Percentiles rank a stretch among this genome's conserved stretches.
Evolutionary conservation across 2,797 vertebrate species (phyloP).

Genomic region (Spinus olivaceus): DNA sequence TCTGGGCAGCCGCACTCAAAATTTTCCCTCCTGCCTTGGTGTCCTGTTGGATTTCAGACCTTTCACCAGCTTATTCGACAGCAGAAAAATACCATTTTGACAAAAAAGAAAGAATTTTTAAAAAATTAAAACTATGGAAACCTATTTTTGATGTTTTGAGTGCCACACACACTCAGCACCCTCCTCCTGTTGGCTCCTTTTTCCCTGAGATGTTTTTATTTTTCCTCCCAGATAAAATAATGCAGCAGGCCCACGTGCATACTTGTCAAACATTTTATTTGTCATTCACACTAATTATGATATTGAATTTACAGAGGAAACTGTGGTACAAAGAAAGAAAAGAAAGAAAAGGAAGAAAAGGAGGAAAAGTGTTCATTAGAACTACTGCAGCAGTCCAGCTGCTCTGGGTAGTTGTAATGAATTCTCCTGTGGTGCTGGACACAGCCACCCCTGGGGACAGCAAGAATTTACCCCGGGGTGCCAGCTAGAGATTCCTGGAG

Average conservation of each 20-base stretch:
- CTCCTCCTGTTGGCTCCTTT: neutral
- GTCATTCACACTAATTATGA: conserved; percentile 68
- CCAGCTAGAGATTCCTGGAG: conserved; percentile 9
- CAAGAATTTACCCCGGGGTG: neutral
- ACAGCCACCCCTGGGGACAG: neutral
- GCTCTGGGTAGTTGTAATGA: conserved; percentile 45
- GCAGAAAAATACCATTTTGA: neutral
- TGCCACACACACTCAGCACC: accelerated
- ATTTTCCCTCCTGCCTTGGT: neutral
- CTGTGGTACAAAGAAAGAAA: conserved; percentile 68
- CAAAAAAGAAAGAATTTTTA: neutral
- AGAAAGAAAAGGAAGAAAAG: conserved; percentile 7
- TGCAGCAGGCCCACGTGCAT: neutral
- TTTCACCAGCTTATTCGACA: neutral
- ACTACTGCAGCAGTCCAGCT: conserved; percentile 64
- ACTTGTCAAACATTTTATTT: conserved; percentile 74
- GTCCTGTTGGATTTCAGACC: neutral
- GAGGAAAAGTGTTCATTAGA: conserved; percentile 19
- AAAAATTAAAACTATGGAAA: neutral
- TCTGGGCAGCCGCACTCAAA: neutral
- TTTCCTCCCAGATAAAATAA: neutral
- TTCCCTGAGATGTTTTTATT: neutral
- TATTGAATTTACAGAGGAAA: conserved; percentile 73
- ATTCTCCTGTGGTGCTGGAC: neutral
- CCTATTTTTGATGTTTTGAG: neutral